Evolutionary conservation across 2,797 vertebrate genomes (phyloP).

Genomic region (Acipenser ruthenus): DNA sequence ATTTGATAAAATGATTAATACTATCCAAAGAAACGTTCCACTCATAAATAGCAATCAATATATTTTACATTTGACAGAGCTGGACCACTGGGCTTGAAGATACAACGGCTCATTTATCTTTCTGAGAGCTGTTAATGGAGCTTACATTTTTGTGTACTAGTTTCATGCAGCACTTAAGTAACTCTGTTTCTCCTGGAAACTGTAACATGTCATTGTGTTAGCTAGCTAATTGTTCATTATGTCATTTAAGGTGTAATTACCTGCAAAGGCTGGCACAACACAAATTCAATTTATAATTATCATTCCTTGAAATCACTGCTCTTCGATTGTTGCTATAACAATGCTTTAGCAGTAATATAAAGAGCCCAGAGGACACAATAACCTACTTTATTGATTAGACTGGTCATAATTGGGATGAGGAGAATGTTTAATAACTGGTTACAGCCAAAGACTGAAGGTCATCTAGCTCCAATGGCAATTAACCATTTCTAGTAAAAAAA

Average conservation of each 20-base stretch:
- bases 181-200: constrained; percentile 30
- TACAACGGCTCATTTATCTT: constrained; percentile 36
- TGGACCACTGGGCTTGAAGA: constrained; percentile 29
- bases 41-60: constrained; percentile 31
- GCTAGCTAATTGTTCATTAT: constrained; percentile 35
- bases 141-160: constrained; percentile 29
- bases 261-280: constrained; percentile 34
- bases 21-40: constrained; percentile 19
- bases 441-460: too few species aligned
- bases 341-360: background rate
- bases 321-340: constrained; percentile 2
- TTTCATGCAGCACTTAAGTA: constrained; percentile 26
- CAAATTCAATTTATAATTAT: constrained; percentile 38
- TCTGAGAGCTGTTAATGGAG: constrained; percentile 40
- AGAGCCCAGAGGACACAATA: background rate
- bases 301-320: constrained; percentile 26
- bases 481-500: too few species aligned
- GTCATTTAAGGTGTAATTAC: constrained; percentile 37
- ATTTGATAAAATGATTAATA: constrained; percentile 4
- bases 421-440: too few species aligned
- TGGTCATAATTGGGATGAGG: too few species aligned
- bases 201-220: constrained; percentile 22
- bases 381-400: too few species aligned
- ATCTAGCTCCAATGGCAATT: too few species aligned
- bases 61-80: constrained; percentile 29